phyloP scores from a whole-genome alignment of 1,140 invertebrate genomes.

The Eciton burchellii region DNA sequence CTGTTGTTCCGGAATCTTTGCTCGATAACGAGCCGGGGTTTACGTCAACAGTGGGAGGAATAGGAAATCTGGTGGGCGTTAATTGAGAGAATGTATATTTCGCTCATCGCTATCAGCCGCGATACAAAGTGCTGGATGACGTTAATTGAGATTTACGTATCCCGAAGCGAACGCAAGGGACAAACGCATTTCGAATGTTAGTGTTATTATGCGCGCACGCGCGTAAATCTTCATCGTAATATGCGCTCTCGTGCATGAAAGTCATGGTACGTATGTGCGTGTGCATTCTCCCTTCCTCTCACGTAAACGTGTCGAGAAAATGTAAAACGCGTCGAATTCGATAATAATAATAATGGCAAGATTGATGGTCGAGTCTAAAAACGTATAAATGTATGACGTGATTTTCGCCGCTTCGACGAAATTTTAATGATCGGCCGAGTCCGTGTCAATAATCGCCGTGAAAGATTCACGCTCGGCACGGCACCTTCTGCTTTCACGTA shows the following conservation, averaged over 20 bases:
- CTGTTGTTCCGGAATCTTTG: slow-evolving; percentile 25
- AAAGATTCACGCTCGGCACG: background rate
- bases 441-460: background rate
- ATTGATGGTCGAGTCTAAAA: slow-evolving; percentile 16
- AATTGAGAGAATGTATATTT: slow-evolving; percentile 43
- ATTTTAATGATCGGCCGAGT: background rate
- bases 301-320: too few species aligned
- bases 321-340: too few species aligned
- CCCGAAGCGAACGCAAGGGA: too few species aligned
- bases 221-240: too few species aligned
- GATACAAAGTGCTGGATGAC: background rate
- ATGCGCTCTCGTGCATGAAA: too few species aligned
- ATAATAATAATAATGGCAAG: too few species aligned
- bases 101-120: slow-evolving; percentile 22
- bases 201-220: too few species aligned
- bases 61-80: slow-evolving; percentile 60
- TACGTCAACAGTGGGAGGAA: slow-evolving; percentile 15
- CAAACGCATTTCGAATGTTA: too few species aligned
- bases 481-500: background rate
- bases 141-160: background rate
- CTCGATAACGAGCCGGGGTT: slow-evolving; percentile 15
- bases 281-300: too few species aligned
- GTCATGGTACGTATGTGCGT: too few species aligned
- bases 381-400: background rate
- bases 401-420: background rate